Conservation (phyloP, 2,888 invertebrate genomes). For the Leistus spinibarbis region DNA sequence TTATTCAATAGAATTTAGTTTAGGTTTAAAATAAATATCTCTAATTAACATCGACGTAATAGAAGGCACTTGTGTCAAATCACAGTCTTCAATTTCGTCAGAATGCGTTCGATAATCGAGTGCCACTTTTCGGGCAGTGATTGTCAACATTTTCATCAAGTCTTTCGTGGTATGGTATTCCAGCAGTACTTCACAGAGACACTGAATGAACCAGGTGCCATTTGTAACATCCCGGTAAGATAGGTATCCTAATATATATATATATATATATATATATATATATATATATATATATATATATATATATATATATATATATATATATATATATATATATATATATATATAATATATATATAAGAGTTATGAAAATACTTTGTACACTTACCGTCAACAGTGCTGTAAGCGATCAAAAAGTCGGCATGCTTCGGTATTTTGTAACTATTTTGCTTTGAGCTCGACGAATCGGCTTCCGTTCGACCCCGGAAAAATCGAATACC, state of each 20-base stretch:
- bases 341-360: no score
- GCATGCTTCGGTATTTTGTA: slow-evolving; percentile 28
- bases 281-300: no score
- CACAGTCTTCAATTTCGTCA: slow-evolving; percentile 11
- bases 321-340: no score
- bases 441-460: neutral
- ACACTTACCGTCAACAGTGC: slow-evolving; percentile 31
- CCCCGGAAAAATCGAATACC: slow-evolving; percentile 24
- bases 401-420: slow-evolving; percentile 28
- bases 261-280: no score
- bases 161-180: slow-evolving; percentile 57
- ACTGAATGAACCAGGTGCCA: slow-evolving; percentile 67
- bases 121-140: slow-evolving; percentile 59
- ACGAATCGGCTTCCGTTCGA: slow-evolving; percentile 31
- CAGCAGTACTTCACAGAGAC: slow-evolving; percentile 59
- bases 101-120: slow-evolving; percentile 52
- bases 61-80: slow-evolving; percentile 24
- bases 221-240: slow-evolving; percentile 62
- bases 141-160: slow-evolving; percentile 61
- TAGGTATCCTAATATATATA: slow-evolving; percentile 54
- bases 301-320: no score
- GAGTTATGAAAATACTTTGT: neutral
- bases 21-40: slow-evolving; percentile 19
- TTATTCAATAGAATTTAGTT: neutral
- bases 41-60: slow-evolving; percentile 28